phyloP scores from a whole-genome alignment of 2,113 vertebrate species.

The Odobenus rosmarus region DNA sequence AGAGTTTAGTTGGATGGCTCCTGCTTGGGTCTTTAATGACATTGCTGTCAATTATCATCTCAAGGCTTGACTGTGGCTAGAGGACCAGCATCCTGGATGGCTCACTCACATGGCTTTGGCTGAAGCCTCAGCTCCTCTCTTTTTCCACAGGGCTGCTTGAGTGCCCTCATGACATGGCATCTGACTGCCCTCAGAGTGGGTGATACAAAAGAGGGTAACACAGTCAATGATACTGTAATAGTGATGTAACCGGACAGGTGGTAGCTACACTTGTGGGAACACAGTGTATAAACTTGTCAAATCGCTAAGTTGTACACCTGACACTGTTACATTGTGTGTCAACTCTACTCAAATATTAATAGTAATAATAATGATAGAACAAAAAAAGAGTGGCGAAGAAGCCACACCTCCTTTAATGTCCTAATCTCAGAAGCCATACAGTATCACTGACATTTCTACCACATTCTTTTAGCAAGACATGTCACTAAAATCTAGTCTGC shows the following conservation, averaged over 20 bases:
- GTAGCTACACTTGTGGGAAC: not conserved
- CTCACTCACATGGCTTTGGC: not conserved
- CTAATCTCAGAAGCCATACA: not conserved
- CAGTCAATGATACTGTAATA: not conserved
- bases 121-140: not conserved
- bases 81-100: not conserved
- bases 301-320: not conserved
- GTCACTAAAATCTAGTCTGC: not conserved
- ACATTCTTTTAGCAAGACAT: not conserved
- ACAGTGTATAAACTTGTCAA: not conserved
- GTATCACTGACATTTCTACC: not conserved
- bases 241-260: not conserved
- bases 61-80: not conserved
- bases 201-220: not conserved
- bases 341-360: not conserved
- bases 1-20: not conserved
- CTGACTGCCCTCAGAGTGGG: not conserved
- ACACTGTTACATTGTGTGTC: not conserved
- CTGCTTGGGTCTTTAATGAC: not conserved
- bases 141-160: not conserved
- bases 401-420: not conserved
- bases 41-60: not conserved
- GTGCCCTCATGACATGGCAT: not conserved
- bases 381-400: not conserved
- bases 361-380: not conserved